Base-by-base conservation (phyloP, 2,113 vertebrate genomes). In the Ailurus styani region DNA sequence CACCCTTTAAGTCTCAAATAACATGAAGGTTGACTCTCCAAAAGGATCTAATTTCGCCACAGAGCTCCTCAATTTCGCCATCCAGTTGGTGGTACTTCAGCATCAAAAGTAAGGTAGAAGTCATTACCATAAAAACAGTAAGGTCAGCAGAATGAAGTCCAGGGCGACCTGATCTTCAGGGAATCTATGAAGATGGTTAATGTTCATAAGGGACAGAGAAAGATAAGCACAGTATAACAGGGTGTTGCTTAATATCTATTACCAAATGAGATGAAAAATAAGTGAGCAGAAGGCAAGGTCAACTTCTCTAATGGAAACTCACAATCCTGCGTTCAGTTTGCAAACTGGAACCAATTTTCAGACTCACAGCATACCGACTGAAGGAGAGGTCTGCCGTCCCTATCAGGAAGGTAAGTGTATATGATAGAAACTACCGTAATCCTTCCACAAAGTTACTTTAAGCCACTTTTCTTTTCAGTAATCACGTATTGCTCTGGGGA, bases 351-450 rank as follows among this genome's bases (percentile, higher is more conserved):
- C 27, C 68, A 96, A 40, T 45, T 91, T 12, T 83, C 34, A 77
- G 47, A 40, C 6, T 90, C 55, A 68, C 9, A 68, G 81, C 25
- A 62, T 1, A 25, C 1, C 34, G 15, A 62, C 12, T 70, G 13
- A 25, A 66, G 72, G 34, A 84, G 31, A 40, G 5, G 4, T 1
- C n/a, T 4, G 14, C 12, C 0, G 0, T 40, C 18, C 14, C 10
- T 21, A 6, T 12, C 7, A 54, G 31, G 68, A 94, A 60, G 21
- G 1, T 82, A 82, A 91, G 3, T 34, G 1, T 4, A 27, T 37
- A 27, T 3, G 5, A 8, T 42, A 81, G 47, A 86, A 62, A 86
- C 79, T 3, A 70, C 2, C 12, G 7, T 4, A 52, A 37, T 50
- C 11, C 3, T 52, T 94, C 57, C 27, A 88, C 17, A 34, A 78